A percentile compares a stretch with the other conserved stretches of the same genome.
Evolutionary conservation across 2,888 invertebrate genomes (phyloP).

Genomic region (Drosophila heteroneura): DNA sequence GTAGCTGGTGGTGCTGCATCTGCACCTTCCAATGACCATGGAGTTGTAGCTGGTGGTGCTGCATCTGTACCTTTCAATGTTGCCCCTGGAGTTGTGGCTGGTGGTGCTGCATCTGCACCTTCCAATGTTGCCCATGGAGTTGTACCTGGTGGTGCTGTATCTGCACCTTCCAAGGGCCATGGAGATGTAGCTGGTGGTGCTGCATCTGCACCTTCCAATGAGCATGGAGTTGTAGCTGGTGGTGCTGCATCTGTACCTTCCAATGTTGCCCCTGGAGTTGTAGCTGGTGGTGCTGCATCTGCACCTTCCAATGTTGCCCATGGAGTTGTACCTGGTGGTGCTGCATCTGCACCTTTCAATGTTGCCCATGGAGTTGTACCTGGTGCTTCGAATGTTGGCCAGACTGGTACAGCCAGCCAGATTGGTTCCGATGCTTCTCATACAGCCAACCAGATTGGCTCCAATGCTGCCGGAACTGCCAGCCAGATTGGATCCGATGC

Average conservation of each 20-base stretch:
- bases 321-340: not conserved
- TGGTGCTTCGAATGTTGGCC: too few species aligned
- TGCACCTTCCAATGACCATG: too few species aligned
- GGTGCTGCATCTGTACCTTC: too few species aligned
- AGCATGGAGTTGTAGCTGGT: not conserved
- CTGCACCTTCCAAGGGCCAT: too few species aligned
- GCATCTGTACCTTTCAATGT: not conserved
- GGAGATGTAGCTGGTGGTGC: too few species aligned
- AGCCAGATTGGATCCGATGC: not conserved
- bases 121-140: too few species aligned
- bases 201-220: too few species aligned
- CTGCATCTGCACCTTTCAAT: not conserved
- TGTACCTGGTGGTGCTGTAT: too few species aligned
- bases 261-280: not conserved
- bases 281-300: not conserved
- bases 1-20: too few species aligned
- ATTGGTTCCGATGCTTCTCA: not conserved
- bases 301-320: not conserved
- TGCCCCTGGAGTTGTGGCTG: not conserved
- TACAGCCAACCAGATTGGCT: accelerated
- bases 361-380: not conserved
- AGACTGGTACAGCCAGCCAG: too few species aligned
- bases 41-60: not conserved
- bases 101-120: not conserved
- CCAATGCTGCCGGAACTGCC: not conserved